Evolutionary conservation across 2,113 vertebrate species (phyloP), one percentile per base, ranked within the genome.

Genomic region (Hipposideros armiger): DNA sequence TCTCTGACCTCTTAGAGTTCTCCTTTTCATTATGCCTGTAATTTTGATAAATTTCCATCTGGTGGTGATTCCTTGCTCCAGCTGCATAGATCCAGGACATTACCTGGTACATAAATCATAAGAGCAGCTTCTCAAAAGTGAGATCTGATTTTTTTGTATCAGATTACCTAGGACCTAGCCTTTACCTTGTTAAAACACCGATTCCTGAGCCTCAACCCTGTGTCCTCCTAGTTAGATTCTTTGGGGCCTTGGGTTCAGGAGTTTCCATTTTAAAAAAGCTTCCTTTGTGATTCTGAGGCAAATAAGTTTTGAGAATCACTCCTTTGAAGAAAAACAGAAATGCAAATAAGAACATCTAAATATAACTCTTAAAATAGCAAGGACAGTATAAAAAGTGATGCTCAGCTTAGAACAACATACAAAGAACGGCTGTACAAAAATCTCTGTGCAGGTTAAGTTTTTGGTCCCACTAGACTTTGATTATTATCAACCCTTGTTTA

Each of bases 31-130:
- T 97, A 60, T 28, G 45, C 62, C 76, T 56, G 40, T 70, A 84
- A 95, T 91, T 95, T 78, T 90, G 74, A 64, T 58, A 56, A 69
- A 64, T 77, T 74, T 91, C 62, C 84, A 74, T 42, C 58, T 96
- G 50, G 58, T 80, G 81, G 83, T n/a, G 13, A 82, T 80, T 95
- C 36, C 28, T 94, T 80, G 73, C 17, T 93, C 60, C 62, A 89
- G 60, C 32, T 81, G 16, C 73, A 15, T 9, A 64, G 36, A 89
- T 47, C 14, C 54, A 72, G 77, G 47, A 77, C n/a, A 67, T 94
- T 81, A 84, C 54, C 42, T 72, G n/a, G 47, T 28, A 56, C 36
- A 24, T 96, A 83, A 85, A 76, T 85, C 83, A 17, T n/a, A 52
- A n/a, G 52, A 92, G 30, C n/a, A n/a, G 60, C 62, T 85, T 93